Evolutionary conservation across 2,888 invertebrate genomes (phyloP).

Genomic region (Amblyteles armatorius): DNA sequence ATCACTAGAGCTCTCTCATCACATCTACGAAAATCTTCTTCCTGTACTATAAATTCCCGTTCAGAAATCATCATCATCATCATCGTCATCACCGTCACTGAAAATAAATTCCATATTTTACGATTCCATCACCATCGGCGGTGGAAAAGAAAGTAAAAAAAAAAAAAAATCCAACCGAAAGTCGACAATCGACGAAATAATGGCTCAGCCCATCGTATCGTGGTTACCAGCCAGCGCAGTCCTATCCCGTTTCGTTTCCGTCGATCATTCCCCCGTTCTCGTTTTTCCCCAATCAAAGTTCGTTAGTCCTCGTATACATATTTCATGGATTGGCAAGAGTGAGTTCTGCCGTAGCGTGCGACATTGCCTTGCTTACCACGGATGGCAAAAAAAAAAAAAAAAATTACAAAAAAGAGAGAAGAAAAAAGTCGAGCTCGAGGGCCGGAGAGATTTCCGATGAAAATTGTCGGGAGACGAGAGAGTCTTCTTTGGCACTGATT

Average conservation of each 20-base stretch:
- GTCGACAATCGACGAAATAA: too few relatives aligned
- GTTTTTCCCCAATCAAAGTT: slow-evolving; percentile 18
- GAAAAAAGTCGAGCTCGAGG: slow-evolving; percentile 5
- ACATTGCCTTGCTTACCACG: neutral
- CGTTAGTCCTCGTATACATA: slow-evolving; percentile 14
- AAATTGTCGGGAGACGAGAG: slow-evolving; percentile 66
- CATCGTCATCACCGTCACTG: too few relatives aligned
- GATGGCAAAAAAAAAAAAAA: slow-evolving; percentile 17
- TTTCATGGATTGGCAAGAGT: slow-evolving; percentile 1
- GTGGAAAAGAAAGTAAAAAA: too few relatives aligned
- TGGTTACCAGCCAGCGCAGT: too few relatives aligned
- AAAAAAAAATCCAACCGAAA: too few relatives aligned
- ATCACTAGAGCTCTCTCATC: too few relatives aligned
- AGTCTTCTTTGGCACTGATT: slow-evolving; percentile 56
- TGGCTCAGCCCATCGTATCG: too few relatives aligned
- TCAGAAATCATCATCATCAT: too few relatives aligned
- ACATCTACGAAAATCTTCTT: too few relatives aligned
- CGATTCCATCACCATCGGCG: too few relatives aligned
- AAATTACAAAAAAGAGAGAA: neutral
- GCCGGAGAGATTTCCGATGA: slow-evolving; percentile 70
- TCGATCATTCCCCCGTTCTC: neutral
- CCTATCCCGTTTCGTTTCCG: neutral
- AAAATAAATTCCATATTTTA: too few relatives aligned
- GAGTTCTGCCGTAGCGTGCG: neutral
- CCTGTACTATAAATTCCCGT: too few relatives aligned